phyloP scores from a whole-genome alignment of 2,888 invertebrate species.

The Zootermopsis nevadensis region DNA sequence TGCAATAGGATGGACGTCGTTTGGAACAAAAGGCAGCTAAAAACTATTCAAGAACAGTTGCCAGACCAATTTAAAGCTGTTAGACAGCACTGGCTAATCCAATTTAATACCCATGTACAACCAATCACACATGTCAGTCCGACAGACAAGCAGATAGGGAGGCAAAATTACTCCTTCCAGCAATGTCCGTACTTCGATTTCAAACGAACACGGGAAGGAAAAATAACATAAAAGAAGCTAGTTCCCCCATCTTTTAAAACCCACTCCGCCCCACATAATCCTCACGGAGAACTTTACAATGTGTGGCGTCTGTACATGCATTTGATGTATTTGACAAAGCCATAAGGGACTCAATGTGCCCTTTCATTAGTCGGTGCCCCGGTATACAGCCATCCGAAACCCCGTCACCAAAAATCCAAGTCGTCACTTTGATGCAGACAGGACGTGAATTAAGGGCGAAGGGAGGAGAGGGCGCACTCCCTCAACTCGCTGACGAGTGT shows the following conservation, averaged over 20 bases:
- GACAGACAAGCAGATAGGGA: background rate
- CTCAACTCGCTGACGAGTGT: too few relatives aligned
- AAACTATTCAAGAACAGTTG: conserved; percentile 10
- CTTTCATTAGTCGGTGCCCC: conserved; percentile 1
- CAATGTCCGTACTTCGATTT: background rate
- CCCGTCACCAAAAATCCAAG: too few relatives aligned
- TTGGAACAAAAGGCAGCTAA: background rate
- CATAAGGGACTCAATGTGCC: background rate
- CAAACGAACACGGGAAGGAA: background rate
- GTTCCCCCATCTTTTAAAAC: background rate
- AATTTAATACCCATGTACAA: conserved; percentile 36
- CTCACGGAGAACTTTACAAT: background rate
- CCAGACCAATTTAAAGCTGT: conserved; percentile 24
- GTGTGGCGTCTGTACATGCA: background rate
- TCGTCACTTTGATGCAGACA: too few relatives aligned
- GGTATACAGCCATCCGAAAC: too few relatives aligned
- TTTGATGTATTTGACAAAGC: background rate
- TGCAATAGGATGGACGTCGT: too few relatives aligned
- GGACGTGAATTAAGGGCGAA: too few relatives aligned
- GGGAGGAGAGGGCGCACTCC: too few relatives aligned
- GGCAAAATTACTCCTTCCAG: background rate
- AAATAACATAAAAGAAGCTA: background rate
- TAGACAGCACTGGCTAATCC: background rate
- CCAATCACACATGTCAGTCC: conserved; percentile 23
- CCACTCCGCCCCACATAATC: background rate